These are phyloP conservation scores for Sebastes wilsoni DNA, from an alignment of 2,797 vertebrate species.

Conservation along the genomic window DNA sequence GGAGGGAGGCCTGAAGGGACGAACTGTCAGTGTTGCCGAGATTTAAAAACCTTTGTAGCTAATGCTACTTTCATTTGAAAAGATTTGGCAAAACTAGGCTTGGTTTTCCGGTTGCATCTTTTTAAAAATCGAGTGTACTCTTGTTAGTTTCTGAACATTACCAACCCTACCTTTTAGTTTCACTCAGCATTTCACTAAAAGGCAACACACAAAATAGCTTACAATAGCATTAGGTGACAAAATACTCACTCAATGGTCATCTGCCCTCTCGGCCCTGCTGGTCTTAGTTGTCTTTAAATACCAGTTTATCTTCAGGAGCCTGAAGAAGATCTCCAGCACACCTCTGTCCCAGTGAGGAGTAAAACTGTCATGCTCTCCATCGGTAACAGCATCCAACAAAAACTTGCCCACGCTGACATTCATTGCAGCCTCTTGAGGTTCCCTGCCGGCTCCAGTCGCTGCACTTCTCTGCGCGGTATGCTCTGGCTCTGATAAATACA, in stretches of 20 bases:
- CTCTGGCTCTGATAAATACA: too few species aligned
- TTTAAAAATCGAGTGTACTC: too few species aligned
- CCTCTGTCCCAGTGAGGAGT: neutral
- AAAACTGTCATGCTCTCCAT: too few species aligned
- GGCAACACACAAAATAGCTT: neutral
- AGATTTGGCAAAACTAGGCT: too few species aligned
- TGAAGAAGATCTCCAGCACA: neutral
- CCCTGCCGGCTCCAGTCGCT: neutral
- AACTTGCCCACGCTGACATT: neutral
- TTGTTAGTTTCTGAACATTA: too few species aligned
- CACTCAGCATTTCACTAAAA: neutral
- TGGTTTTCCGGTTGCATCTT: fast-evolving
- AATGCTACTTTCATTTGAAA: too few species aligned
- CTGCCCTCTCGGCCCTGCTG: neutral
- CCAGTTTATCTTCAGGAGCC: neutral
- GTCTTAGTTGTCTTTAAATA: neutral
- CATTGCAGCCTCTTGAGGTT: neutral
- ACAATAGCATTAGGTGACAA: neutral
- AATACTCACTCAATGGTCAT: neutral
- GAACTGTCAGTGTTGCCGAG: too few species aligned
- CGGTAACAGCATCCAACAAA: neutral
- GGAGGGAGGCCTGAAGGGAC: too few species aligned
- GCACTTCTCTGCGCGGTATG: neutral
- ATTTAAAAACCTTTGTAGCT: too few species aligned
- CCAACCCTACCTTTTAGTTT: too few species aligned